Base-by-base conservation (phyloP, 2,888 invertebrate species). In the Allygus modestus region DNA sequence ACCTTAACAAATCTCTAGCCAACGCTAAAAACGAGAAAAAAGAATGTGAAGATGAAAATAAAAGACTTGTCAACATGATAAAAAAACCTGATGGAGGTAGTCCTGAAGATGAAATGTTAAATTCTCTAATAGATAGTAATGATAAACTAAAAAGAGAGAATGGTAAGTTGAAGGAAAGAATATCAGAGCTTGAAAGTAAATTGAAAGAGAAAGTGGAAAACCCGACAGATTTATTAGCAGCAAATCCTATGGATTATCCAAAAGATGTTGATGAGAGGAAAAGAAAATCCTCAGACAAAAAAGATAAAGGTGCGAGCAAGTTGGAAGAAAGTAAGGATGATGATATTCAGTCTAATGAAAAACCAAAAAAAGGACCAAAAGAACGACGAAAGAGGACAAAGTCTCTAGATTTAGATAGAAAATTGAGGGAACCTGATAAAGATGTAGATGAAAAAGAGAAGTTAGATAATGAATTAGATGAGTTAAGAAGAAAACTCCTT, bases 31-130 rank as follows among this genome's bases (percentile, higher is more conserved):
- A 37, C 41, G 41, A 77, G 41, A 77, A 26, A 26, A 28, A 28
- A 23, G 43, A 46, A 9, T 46, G 26, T 77, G 75, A 77, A 28
- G 41, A 77, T 51, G 75, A 77, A 77, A 77, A 77, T 28, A 46
- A 77, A 17, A 46, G n/a, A 77, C 46, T 77, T 46, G 2, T 51
- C 5, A 26, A 77, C 9, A 77, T 43, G 46, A 23, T 46, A 46
- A 77, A 43, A 46, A 77, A 77, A 9, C 26, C 46, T 2, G 31
- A 31, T 17, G 43, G 23, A 5, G 46, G 46, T 15, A 43, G 37
- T 26, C n/a, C 23, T 9, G 73, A 43, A 1, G n/a, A 51, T 77
- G 43, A 43, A 46, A 43, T 77, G 26, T 28, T 77, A 28, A 46
- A 77, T 7, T 41, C 26, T 23, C 28, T 28, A 15, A 65, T 7